phyloP scores from a whole-genome alignment of 2,888 invertebrate species.

The Drosophila greeni region DNA sequence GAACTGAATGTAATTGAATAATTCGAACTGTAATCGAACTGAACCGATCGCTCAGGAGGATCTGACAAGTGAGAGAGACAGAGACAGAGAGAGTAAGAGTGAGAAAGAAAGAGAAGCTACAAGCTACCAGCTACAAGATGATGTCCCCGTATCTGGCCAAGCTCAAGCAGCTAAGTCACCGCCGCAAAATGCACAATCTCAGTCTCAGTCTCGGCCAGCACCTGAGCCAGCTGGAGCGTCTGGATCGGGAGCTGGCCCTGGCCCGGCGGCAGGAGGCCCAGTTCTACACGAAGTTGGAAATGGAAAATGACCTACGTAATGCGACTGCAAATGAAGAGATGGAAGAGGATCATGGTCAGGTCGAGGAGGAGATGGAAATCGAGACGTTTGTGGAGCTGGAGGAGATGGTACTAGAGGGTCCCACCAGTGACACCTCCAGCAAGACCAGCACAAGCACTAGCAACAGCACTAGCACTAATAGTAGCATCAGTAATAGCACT shows the following conservation, averaged over 20 bases:
- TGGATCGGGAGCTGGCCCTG: conserved; percentile 3
- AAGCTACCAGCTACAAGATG: too few relatives aligned
- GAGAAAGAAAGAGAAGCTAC: too few relatives aligned
- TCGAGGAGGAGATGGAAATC: neutral
- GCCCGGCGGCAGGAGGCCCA: neutral
- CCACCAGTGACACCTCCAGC: neutral
- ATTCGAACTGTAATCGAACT: neutral
- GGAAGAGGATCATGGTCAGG: neutral
- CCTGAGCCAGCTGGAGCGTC: conserved; percentile 1
- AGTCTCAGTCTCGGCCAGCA: conserved; percentile 7
- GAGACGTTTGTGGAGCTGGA: neutral
- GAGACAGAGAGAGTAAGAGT: too few relatives aligned
- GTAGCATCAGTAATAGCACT: conserved; percentile 1
- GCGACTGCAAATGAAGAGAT: neutral
- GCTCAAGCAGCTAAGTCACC: conserved; percentile 5
- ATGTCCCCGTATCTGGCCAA: conserved; percentile 7
- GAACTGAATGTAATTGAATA: neutral
- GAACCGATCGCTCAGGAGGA: neutral
- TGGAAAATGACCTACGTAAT: neutral
- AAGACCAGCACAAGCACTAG: conserved; percentile 3
- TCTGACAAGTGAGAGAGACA: too few relatives aligned
- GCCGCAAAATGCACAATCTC: neutral
- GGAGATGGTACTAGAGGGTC: neutral
- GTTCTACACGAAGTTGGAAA: neutral
- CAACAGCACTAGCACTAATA: conserved; percentile 4